Conservation (phyloP, 2,797 vertebrate species). For the Distichodus sexfasciatus region DNA sequence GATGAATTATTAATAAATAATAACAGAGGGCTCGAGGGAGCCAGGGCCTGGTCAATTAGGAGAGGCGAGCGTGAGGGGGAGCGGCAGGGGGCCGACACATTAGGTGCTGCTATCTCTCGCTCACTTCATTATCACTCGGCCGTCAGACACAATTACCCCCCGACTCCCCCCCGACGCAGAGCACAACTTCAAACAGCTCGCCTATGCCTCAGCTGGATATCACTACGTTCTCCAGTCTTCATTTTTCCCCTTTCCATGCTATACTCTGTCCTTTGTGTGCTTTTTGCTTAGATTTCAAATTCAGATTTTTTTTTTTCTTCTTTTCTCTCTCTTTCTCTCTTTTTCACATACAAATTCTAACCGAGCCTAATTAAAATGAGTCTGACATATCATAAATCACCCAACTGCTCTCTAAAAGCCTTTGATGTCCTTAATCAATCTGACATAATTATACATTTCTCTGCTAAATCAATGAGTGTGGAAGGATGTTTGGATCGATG, state of each 20-base stretch:
- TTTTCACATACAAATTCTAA: conserved; percentile 57
- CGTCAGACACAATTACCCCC: conserved; percentile 94
- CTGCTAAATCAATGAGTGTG: conserved; percentile 44
- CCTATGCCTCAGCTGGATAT: conserved; percentile 81
- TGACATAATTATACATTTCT: conserved; percentile 65
- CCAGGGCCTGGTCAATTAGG: conserved; percentile 90
- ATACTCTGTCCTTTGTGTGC: background rate
- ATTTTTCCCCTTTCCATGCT: background rate
- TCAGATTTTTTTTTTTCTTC: background rate
- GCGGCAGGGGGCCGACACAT: conserved; percentile 77
- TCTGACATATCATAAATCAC: conserved; percentile 80
- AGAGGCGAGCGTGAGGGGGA: conserved; percentile 83
- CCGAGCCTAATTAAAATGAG: conserved; percentile 84
- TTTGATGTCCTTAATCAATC: conserved; percentile 90
- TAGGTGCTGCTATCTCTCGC: conserved; percentile 77
- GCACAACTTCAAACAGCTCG: conserved; percentile 88
- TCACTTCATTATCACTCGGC: conserved; percentile 88
- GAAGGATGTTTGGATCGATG: conserved; percentile 24
- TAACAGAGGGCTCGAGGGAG: conserved; percentile 90
- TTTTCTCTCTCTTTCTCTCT: conserved; percentile 8
- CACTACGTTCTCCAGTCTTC: conserved; percentile 68
- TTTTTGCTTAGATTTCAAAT: background rate
- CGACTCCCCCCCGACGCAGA: conserved; percentile 73
- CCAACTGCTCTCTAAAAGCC: conserved; percentile 62
- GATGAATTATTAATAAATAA: conserved; percentile 99